Base-by-base conservation (phyloP, 2,113 vertebrate species). In the Cyprinodon brontotheroides region DNA sequence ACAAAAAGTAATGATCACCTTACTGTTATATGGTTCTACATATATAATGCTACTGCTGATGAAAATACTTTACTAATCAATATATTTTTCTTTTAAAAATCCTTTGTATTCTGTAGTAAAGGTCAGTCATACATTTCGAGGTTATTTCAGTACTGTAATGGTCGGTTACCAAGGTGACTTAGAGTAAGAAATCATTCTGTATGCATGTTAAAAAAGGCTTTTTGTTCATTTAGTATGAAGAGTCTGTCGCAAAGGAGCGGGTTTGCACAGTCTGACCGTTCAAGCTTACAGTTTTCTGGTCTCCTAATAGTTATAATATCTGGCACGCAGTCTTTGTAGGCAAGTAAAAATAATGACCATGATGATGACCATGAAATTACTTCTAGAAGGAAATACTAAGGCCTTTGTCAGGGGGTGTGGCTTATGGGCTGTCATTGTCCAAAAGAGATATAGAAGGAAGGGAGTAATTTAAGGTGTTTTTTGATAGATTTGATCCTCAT, bases 251-350 rank as follows among this genome's bases (percentile, higher is more conserved):
- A 88, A 88, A 87, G 87, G 84, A 89, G 82, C 72, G 80, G 76
- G 88, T 91, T 83, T 86, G 86, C 91, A 92, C 90, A 92, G 93
- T 93, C 92, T 83, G 11, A 86, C 90, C 75, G 85, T 91, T 92
- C 90, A 90, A 87, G 89, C 91, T 92, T 91, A 95, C 94, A 94
- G 94, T 94, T 94, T 94, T 93, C 91, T 94, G 93, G 93, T 95
- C 93, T 94, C 92, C 91, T 89, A 91, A 86, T 66, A 74, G 84
- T 87, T 87, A 91, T 84, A 79, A 66, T 85, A 83, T 86, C 88
- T 90, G 84, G 84, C 82, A 82, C 86, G 85, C 80, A 78, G 89
- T 91, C 84, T 90, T 91, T 89, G 93, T 92, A 93, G 93, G 94
- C 93, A 80, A 82, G 83, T 86, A 80, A 81, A 90, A 92, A 94